Evolutionary conservation across 23 tunicate species (phyloP), one percentile per base, ranked within the genome.

Genomic region (Clavelina lepadiformis): DNA sequence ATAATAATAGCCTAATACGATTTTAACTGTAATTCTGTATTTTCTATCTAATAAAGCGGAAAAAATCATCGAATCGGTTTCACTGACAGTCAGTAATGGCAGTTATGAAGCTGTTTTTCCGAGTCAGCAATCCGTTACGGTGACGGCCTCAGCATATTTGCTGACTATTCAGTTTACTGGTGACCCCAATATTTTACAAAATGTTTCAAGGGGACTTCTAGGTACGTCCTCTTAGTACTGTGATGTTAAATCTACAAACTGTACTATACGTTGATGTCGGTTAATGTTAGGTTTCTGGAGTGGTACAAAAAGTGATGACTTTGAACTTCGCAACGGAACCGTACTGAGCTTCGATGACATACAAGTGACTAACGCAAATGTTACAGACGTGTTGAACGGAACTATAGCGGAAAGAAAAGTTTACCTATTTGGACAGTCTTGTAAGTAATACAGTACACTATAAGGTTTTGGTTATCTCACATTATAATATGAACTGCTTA

Each of bases 261-360:
- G n/a, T n/a, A n/a, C n/a, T n/a, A n/a, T n/a, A n/a, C n/a, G n/a
- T n/a, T n/a, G n/a, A n/a, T n/a, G n/a, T n/a, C n/a, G n/a, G n/a
- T n/a, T n/a, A n/a, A n/a, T n/a, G n/a, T n/a, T n/a, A 68, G 74
- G 74, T 2, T 29, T 23, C 19, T 68, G 74, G 74, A 51, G 27
- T 50, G 74, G 74, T 2, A 6, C 31, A 44, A n/a, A 26, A 47
- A 31, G 15, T 11, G 61, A 68, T 47, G 74, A 68, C 44, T 68
- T 68, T 49, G 61, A 51, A 68, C 23, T 51, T 25, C 41, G 61
- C 41, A 33, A 68, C 30, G 74, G 74, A 50, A 68, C 74, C 1
- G 60, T 68, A 19, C 61, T 68, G 15, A 29, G 31, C 44, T 51
- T 27, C 24, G 33, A 28, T 5, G 25, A n/a, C 21, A 41, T 68